Conservation (phyloP, 2,113 vertebrate species). For the Odontesthes bonariensis region DNA sequence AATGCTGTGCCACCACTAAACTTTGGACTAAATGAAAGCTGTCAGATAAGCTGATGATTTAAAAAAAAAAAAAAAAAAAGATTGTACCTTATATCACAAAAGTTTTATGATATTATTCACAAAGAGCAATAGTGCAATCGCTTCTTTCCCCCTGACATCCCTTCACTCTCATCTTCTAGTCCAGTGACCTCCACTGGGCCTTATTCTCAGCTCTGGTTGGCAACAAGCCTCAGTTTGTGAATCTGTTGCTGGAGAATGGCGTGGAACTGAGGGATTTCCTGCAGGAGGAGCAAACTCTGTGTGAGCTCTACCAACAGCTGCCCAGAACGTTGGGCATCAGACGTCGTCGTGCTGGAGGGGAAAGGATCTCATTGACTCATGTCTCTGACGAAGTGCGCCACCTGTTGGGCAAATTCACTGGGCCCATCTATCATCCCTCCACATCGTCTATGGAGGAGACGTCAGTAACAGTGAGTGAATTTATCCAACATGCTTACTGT, state of each 20-base stretch:
- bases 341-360: too few relatives aligned
- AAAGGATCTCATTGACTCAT: slow-evolving; percentile 79
- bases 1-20: too few relatives aligned
- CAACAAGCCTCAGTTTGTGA: slow-evolving; percentile 92
- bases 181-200: slow-evolving; percentile 88
- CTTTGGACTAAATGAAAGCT: background rate
- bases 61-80: too few relatives aligned
- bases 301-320: slow-evolving; percentile 87
- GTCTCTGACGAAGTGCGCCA: slow-evolving; percentile 89
- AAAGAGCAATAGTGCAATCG: background rate
- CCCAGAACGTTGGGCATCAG: too few relatives aligned
- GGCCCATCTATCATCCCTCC: slow-evolving; percentile 84
- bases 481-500: background rate
- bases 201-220: slow-evolving; percentile 91
- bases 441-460: slow-evolving; percentile 39
- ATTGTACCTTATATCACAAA: background rate
- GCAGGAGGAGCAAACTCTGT: slow-evolving; percentile 82
- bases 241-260: slow-evolving; percentile 93
- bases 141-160: background rate
- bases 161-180: slow-evolving; percentile 74
- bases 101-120: background rate
- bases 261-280: slow-evolving; percentile 88
- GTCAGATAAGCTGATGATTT: background rate
- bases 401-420: slow-evolving; percentile 89
- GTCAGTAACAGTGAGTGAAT: slow-evolving; percentile 63